Evolutionary conservation across 1,140 invertebrate species (phyloP), one percentile per base, ranked within the genome.

Genomic region (Propsilocerus akamusi): DNA sequence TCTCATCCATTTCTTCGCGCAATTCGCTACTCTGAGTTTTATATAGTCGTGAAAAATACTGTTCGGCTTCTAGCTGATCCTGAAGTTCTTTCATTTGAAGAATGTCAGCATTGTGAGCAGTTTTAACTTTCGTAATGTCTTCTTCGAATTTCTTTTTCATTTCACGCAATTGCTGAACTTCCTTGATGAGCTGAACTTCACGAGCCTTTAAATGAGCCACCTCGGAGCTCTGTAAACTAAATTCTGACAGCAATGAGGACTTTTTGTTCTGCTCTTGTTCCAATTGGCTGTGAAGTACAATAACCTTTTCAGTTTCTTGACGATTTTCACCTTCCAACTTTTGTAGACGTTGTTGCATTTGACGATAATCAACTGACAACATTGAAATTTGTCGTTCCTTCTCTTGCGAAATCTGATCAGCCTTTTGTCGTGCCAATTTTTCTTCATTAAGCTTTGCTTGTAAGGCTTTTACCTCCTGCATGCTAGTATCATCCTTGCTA

Each of bases 361-460:
- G 91, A 7, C 86, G 71, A 61, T 93, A 88, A 65, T 97, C 93
- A 4, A 97, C 87, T 14, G 82, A 85, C 1, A 97, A 67, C 83
- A 95, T 94, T 5, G 86, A 94, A 59, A 93, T 85, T 63, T 94
- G 87, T 7, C 93, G 73, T 63, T 97, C 92, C 57, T 89, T 88
- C 60, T 95, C 90, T 63, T 97, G 86, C 7, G 78, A 80, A 22
- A 77, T 74, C 30, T 82, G 72, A 59, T 95, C 90, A 0, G 86
- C 80, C 52, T 83, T 81, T 59, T 91, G 85, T 48, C 89, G 71
- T 0, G 80, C 76, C 46, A 72, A 76, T 61, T 91, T 91, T 62
- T 95, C 90, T 63, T 93, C 88, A 57, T 88, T 91, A 37, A 94
- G 66, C 69, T 94, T 94, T 17, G 75, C 73, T 76, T 95, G 89